Conservation (phyloP, 2,797 vertebrate species). For the Leucoraja ocellata region DNA sequence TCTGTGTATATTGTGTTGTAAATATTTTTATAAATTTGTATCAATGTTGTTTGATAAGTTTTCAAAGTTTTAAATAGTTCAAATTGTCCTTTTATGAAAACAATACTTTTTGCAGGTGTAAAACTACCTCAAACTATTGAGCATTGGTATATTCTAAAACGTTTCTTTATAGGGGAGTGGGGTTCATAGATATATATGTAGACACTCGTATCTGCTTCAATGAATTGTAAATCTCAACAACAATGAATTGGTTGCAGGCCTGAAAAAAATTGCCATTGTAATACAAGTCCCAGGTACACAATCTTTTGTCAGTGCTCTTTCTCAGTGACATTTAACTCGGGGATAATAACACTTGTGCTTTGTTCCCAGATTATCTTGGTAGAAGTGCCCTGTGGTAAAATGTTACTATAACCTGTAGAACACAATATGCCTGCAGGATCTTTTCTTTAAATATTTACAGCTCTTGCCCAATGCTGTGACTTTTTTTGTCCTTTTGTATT, state of each 20-base stretch:
- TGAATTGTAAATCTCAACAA: background rate
- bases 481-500: background rate
- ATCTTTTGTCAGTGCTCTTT: background rate
- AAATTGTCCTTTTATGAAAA: slow-evolving; percentile 23
- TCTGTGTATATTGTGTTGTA: slow-evolving; percentile 21
- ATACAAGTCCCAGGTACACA: background rate
- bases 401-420: slow-evolving; percentile 24
- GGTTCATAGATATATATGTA: background rate
- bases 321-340: slow-evolving; percentile 30
- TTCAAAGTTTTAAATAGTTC: slow-evolving; percentile 31
- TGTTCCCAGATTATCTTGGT: slow-evolving; percentile 25
- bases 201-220: slow-evolving; percentile 1
- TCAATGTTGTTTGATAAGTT: background rate
- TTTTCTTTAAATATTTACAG: slow-evolving; percentile 39
- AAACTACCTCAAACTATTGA: slow-evolving; percentile 33
- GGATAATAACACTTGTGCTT: background rate
- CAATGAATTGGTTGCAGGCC: background rate
- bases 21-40: slow-evolving; percentile 25
- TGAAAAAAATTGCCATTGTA: background rate
- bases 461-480: slow-evolving; percentile 10
- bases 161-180: background rate
- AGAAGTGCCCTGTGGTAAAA: slow-evolving; percentile 29
- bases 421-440: slow-evolving; percentile 33
- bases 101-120: background rate
- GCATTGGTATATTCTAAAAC: background rate